Evolutionary conservation across 2,113 vertebrate genomes (phyloP).

Genomic region (Noctilio leporinus): DNA sequence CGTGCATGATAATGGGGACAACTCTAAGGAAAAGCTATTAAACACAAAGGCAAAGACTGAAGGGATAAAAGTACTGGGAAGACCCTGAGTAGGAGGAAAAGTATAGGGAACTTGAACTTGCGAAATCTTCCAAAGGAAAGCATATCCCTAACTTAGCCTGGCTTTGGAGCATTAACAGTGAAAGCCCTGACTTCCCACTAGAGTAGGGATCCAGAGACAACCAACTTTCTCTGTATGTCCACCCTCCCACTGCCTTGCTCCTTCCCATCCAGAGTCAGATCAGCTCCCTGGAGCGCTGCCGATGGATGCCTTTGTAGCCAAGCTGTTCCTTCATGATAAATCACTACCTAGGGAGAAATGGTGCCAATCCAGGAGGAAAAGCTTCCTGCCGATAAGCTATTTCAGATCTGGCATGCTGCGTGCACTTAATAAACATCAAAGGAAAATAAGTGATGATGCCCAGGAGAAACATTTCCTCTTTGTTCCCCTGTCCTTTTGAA

Average conservation of each 20-base stretch:
- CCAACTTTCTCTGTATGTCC: neutral
- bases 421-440: slow-evolving; percentile 13
- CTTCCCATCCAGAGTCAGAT: neutral
- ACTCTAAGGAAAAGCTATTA: neutral
- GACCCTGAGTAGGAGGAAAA: neutral
- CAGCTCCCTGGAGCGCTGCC: neutral
- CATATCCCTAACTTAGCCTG: neutral
- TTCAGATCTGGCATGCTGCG: neutral
- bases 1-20: neutral
- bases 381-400: neutral
- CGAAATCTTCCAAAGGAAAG: neutral
- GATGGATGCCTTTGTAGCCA: neutral
- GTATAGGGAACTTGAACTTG: neutral
- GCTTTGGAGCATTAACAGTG: neutral
- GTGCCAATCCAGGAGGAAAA: neutral
- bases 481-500: slow-evolving; percentile 6
- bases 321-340: neutral
- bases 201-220: neutral
- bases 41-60: neutral
- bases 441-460: neutral
- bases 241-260: neutral
- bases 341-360: neutral
- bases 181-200: neutral
- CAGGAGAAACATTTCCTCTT: neutral
- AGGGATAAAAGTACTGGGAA: neutral